Percentiles rank a stretch among this genome's conserved stretches.
Conservation (phyloP, 2,797 vertebrate species). For the Danionella dracula region DNA sequence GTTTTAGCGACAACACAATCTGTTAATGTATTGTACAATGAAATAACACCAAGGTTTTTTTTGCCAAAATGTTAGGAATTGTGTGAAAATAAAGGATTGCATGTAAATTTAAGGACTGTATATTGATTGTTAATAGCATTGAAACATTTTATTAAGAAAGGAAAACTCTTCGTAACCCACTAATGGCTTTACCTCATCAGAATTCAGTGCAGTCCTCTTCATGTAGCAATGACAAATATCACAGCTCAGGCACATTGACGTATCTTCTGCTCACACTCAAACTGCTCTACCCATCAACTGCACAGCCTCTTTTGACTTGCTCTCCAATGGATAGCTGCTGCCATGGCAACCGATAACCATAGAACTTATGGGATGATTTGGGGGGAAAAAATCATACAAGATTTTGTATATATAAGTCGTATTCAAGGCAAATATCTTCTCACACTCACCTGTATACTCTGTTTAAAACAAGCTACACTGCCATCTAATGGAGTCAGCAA, state of each 20-base stretch:
- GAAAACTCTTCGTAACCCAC: conserved; percentile 33
- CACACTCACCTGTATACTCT: conserved; percentile 30
- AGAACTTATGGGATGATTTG: conserved; percentile 28
- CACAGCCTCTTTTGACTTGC: conserved; percentile 22
- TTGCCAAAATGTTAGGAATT: not conserved
- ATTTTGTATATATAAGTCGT: not conserved
- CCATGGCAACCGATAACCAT: conserved; percentile 28
- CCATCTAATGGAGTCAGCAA: conserved; percentile 42
- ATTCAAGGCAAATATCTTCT: not conserved
- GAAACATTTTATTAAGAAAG: conserved; percentile 18
- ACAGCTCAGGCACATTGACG: conserved; percentile 39
- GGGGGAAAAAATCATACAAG: not conserved
- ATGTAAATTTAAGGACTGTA: too few relatives aligned
- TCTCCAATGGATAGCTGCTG: conserved; percentile 22
- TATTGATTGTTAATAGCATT: conserved; percentile 3
- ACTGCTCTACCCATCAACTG: conserved; percentile 8
- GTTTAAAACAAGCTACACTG: conserved; percentile 37
- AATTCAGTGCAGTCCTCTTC: conserved; percentile 31
- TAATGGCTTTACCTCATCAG: conserved; percentile 43
- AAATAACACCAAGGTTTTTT: too few relatives aligned
- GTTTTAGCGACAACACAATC: not conserved
- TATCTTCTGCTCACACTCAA: conserved; percentile 18
- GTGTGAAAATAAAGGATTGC: not conserved
- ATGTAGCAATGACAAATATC: conserved; percentile 44
- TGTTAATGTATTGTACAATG: not conserved